These are phyloP conservation scores for Drosophila mulleri DNA, from an alignment of 2,888 invertebrate genomes.

Conservation along the genomic window DNA sequence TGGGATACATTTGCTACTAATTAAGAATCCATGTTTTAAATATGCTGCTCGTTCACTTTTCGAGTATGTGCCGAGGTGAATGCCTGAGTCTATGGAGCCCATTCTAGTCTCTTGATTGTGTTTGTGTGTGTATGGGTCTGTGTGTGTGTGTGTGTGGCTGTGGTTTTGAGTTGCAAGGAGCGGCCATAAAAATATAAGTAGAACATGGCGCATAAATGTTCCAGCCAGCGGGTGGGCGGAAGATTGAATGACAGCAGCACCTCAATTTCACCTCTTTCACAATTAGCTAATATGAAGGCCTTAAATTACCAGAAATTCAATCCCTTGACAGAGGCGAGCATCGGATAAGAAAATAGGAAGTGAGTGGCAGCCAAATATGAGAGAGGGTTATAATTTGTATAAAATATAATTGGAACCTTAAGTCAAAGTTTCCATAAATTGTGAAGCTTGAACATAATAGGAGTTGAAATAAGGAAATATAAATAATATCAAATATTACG, in stretches of 20 bases:
- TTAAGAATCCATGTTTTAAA: conserved; percentile 83
- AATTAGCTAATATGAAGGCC: conserved; percentile 27
- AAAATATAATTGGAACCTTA: conserved; percentile 6
- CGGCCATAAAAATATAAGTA: conserved; percentile 79
- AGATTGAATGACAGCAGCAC: conserved; percentile 67
- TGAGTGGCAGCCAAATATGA: background rate
- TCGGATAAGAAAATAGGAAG: background rate
- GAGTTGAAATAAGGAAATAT: no score
- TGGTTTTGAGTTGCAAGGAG: conserved; percentile 68
- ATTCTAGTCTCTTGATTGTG: background rate
- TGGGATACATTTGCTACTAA: conserved; percentile 81
- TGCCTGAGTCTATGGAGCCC: conserved; percentile 29
- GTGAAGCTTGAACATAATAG: no score
- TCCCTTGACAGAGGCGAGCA: conserved; percentile 6
- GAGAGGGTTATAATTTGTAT: background rate
- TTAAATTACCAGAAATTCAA: conserved; percentile 51
- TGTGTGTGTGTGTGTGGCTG: conserved; percentile 38
- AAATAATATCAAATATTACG: no score
- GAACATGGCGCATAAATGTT: conserved; percentile 80
- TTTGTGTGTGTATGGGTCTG: conserved; percentile 18
- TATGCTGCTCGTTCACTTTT: conserved; percentile 63
- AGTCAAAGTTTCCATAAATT: no score
- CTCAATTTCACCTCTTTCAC: conserved; percentile 39
- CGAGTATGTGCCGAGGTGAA: conserved; percentile 38
- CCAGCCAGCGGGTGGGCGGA: conserved; percentile 37